phyloP scores from a whole-genome alignment of 2,113 vertebrate genomes.

The Promerops cafer region DNA sequence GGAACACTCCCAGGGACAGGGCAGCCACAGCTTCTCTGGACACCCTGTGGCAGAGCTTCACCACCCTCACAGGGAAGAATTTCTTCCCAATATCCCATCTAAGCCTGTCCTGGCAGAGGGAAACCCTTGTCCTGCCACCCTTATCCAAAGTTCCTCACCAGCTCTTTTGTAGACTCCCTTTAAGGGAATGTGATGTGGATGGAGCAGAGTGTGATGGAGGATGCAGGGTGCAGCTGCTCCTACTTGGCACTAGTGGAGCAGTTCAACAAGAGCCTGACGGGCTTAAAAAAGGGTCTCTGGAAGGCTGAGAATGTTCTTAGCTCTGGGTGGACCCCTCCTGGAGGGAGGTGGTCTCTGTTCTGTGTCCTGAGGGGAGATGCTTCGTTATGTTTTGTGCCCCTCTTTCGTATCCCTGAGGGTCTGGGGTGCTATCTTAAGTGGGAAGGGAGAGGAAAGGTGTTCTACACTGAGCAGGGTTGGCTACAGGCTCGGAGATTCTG shows the following conservation, averaged over 20 bases:
- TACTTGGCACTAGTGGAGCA: neutral
- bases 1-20: neutral
- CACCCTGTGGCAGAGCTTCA: rapidly evolving
- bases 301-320: neutral
- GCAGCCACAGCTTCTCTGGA: neutral
- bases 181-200: neutral
- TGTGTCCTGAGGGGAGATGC: rapidly evolving
- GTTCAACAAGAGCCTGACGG: neutral
- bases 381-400: neutral
- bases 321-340: neutral
- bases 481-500: neutral
- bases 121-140: neutral
- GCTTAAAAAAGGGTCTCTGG: neutral
- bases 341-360: neutral
- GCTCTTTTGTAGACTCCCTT: neutral
- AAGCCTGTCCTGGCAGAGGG: rapidly evolving
- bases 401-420: neutral
- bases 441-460: neutral
- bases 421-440: neutral
- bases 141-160: neutral
- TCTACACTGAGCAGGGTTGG: neutral
- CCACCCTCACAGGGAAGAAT: rapidly evolving
- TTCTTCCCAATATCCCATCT: neutral
- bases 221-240: neutral
- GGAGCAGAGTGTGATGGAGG: neutral